Evolutionary conservation across 2,888 invertebrate genomes (phyloP), one percentile per base, ranked within the genome.

Genomic region (Gandaritis pyraliata): DNA sequence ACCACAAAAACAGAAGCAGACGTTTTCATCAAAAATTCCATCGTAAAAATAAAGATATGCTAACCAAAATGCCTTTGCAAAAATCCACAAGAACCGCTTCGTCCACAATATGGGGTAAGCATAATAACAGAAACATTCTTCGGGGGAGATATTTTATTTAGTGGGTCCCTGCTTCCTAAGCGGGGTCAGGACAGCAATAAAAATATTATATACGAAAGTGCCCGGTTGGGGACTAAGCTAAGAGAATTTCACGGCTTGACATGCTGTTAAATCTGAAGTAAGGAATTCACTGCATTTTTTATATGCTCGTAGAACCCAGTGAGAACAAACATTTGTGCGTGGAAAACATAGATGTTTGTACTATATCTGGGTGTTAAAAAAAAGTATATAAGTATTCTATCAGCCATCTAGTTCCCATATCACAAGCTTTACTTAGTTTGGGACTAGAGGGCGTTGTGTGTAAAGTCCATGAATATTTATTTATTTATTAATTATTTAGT

Each of bases 61-160:
- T 54, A 50, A 54, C 54, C 49, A 38, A 49, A 49, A 59, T 64
- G 49, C 55, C 58, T 59, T 43, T 11, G 41, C 55, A 56, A 64
- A 36, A 58, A 48, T 52, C 48, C 56, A 36, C 54, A 63, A 48
- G 54, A 55, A 61, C 49, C 60, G 53, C 43, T 52, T 30, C 41
- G 59, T 47, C 56, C 62, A 62, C 66, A 64, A 59, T 58, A 55
- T 56, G 58, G 52, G 55, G 49, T 50, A 72, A 72, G 74, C 64
- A 70, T 71, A 68, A 71, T 72, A 70, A 71, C 73, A 76, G 78
- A 79, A 74, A 82, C 80, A 79, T 78, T 79, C 78, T 77, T 81
- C 74, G 72, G 76, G 74, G 74, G 81, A 73, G 83, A 88, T 88
- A 88, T 89, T 89, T 88, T 88, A 88, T 89, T 88, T 87, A 86